phyloP scores from a whole-genome alignment of 2,113 vertebrate genomes.

The Callipepla squamata region DNA sequence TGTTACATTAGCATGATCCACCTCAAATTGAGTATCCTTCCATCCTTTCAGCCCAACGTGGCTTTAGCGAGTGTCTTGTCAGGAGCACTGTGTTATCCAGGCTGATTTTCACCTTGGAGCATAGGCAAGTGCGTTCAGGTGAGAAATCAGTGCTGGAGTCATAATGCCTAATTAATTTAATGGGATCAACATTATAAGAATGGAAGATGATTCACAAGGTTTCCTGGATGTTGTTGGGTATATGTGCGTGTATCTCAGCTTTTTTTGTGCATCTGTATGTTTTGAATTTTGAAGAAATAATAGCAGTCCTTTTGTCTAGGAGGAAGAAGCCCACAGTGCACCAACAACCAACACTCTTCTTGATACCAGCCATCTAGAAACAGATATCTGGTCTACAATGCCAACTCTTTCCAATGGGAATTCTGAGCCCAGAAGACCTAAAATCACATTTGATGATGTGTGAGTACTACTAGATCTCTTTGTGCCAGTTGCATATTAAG shows the following conservation, averaged over 20 bases:
- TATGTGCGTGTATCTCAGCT: not conserved
- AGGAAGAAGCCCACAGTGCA: conserved; percentile 80
- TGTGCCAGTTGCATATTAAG: not conserved
- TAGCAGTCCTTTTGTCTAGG: conserved; percentile 73
- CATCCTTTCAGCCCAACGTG: not conserved
- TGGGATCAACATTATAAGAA: not conserved
- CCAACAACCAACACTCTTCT: conserved; percentile 80
- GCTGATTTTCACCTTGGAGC: not conserved
- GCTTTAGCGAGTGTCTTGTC: not conserved
- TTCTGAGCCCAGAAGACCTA: conserved; percentile 86
- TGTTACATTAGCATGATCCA: not conserved
- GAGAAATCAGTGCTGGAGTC: not conserved
- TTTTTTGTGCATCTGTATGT: not conserved
- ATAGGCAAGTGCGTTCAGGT: not conserved
- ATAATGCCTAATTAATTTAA: not conserved
- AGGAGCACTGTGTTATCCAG: not conserved
- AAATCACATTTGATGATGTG: conserved; percentile 92
- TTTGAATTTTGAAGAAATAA: not conserved
- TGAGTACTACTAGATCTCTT: conserved; percentile 74
- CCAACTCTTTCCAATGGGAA: conserved; percentile 81
- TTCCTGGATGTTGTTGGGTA: not conserved
- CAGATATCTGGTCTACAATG: conserved; percentile 86
- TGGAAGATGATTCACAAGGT: not conserved
- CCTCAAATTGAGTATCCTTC: not conserved
- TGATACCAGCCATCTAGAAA: conserved; percentile 87